A percentile compares a stretch with the other conserved stretches of the same genome.
phyloP scores from a whole-genome alignment of 2,888 invertebrate genomes.

The Blastobasis lacticolella region DNA sequence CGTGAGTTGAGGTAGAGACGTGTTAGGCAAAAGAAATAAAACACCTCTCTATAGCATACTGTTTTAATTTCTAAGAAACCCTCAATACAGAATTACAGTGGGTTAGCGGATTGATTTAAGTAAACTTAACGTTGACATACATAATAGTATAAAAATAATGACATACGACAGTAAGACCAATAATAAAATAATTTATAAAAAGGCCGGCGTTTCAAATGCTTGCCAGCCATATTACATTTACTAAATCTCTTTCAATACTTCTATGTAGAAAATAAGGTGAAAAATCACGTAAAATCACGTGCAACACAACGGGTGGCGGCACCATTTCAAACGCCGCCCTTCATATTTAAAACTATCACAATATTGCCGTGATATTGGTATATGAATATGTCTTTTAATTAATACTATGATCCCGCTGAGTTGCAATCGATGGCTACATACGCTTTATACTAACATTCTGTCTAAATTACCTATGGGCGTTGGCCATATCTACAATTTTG shows the following conservation, averaged over 20 bases:
- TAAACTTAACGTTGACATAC: constrained; percentile 58
- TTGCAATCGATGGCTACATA: constrained; percentile 43
- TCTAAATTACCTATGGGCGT: constrained; percentile 63
- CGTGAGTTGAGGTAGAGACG: background rate
- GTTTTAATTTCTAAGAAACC: constrained; percentile 74
- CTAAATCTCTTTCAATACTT: constrained; percentile 17
- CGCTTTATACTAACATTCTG: constrained; percentile 44
- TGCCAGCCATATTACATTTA: constrained; percentile 14
- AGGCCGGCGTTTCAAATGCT: constrained; percentile 23
- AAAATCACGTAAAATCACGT: constrained; percentile 10
- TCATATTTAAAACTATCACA: constrained; percentile 45
- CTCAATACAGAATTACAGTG: constrained; percentile 70
- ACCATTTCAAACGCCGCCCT: constrained; percentile 35
- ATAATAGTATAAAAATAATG: constrained; percentile 69
- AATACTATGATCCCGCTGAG: constrained; percentile 60
- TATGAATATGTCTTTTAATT: constrained; percentile 52
- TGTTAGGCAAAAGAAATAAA: constrained; percentile 42
- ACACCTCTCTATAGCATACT: constrained; percentile 67
- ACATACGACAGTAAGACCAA: constrained; percentile 33
- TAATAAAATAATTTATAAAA: constrained; percentile 31
- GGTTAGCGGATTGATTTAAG: constrained; percentile 68
- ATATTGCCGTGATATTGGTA: constrained; percentile 34
- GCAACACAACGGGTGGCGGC: constrained; percentile 3
- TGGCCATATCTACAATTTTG: constrained; percentile 68
- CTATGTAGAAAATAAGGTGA: constrained; percentile 22